These are phyloP conservation scores for Chunga burmeisteri DNA, from an alignment of 2,113 vertebrate genomes.

Conservation along the genomic window DNA sequence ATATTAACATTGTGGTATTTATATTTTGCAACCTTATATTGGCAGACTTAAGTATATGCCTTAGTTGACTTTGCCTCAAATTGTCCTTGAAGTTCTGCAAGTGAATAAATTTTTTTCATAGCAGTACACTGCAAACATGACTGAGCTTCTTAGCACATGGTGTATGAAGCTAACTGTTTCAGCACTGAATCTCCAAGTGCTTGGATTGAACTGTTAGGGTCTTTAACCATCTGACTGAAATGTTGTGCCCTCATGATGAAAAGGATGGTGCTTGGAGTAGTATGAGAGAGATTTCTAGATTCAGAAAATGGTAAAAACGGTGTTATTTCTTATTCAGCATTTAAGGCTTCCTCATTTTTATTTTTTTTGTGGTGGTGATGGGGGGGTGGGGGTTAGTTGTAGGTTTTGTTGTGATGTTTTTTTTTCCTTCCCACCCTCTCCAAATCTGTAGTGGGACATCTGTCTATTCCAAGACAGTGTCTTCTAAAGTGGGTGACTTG, in stretches of 20 bases:
- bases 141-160: neutral
- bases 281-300: neutral
- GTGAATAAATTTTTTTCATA: neutral
- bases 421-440: neutral
- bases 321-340: neutral
- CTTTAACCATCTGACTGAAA: neutral
- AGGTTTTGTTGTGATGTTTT: neutral
- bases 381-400: neutral
- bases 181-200: neutral
- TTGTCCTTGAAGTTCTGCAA: neutral
- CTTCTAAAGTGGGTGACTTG: neutral
- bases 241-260: neutral
- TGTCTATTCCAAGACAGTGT: neutral
- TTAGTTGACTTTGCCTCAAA: neutral
- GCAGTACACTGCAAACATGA: neutral
- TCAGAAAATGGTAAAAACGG: neutral
- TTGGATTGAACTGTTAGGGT: neutral
- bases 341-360: neutral
- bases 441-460: neutral
- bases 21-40: neutral
- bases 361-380: rapidly evolving
- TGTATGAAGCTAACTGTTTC: neutral
- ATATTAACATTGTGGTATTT: neutral
- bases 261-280: neutral
- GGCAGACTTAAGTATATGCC: neutral